Percentiles rank a stretch among this genome's conserved stretches.
These are phyloP conservation scores for Synodontis membranacea DNA, from an alignment of 2,113 vertebrate genomes.

Conservation along the genomic window DNA sequence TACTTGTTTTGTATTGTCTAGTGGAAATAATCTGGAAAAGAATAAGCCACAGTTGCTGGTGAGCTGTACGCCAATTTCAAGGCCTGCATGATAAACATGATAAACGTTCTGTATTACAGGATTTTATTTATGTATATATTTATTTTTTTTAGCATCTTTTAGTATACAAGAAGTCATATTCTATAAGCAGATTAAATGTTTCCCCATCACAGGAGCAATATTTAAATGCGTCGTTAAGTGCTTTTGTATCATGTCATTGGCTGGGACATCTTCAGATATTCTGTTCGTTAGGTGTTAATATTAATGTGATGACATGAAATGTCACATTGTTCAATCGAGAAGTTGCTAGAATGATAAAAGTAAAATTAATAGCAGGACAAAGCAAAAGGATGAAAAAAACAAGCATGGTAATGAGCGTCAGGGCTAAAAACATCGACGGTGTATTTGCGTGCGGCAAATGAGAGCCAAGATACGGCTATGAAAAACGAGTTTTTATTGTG, in stretches of 20 bases:
- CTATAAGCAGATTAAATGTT: not conserved
- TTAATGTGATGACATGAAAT: not conserved
- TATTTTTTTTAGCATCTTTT: not conserved
- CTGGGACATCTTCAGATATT: not conserved
- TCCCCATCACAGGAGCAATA: not conserved
- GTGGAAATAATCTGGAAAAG: not conserved
- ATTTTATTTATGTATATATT: not conserved
- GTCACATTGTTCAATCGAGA: not conserved
- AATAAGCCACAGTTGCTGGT: not conserved
- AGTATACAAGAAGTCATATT: not conserved
- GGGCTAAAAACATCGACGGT: not conserved
- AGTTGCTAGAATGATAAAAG: not conserved
- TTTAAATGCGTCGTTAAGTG: not conserved
- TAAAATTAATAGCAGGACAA: constrained; percentile 6
- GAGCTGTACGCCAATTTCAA: not conserved
- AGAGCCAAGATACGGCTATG: not conserved
- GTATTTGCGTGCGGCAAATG: not conserved
- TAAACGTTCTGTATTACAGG: not conserved
- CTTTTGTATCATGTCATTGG: not conserved
- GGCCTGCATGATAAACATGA: not conserved
- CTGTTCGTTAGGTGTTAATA: not conserved
- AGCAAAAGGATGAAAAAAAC: not conserved
- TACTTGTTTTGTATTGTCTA: not conserved
- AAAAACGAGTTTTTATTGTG: not conserved
- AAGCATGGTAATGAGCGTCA: not conserved